Evolutionary conservation across 2,888 invertebrate genomes (phyloP), one percentile per base, ranked within the genome.

Genomic region (Melipona beecheii): DNA sequence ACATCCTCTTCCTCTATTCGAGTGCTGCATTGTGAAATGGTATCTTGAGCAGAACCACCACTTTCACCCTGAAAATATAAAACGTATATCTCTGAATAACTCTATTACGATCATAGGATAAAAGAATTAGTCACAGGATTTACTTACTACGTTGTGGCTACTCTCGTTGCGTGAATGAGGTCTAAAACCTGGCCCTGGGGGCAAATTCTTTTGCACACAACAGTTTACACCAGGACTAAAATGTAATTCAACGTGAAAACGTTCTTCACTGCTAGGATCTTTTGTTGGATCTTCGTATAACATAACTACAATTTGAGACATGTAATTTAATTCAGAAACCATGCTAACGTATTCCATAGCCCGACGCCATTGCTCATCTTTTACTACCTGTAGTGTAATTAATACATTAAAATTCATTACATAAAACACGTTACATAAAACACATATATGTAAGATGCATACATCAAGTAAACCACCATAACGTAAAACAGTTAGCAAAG

Each of bases 241-340:
- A 95, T 99, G 99, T 19, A 99, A 95, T 95, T 99, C 99, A 73
- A 99, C 98, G 94, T 99, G 99, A 94, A 99, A 99, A 89, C 99
- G 96, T 94, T 98, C 98, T 93, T 98, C 98, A 0, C 98, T 98
- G 75, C 96, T 96, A 0, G 97, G 97, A 95, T 98, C 98, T 95
- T 99, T 99, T 0, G 98, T 99, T 11, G 98, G 99, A 95, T 99
- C 99, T 95, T 99, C 99, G 93, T 99, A 99, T 0, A 99, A 95
- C 98, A 99, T 99, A 49, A 99, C 98, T 1, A 99, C 99, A 81
- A 99, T 98, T 95, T 99, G 99, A 6, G 99, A 99, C 98, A 99
- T 98, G 95, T 99, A 99, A 95, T 99, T 99, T 52, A 99, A 96
- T 95, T 99, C 99, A 0, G 99, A 98, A 11, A 99, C 99, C 96